Conservation (phyloP, 2,113 vertebrate species). For the Stigmatopora nigra region DNA sequence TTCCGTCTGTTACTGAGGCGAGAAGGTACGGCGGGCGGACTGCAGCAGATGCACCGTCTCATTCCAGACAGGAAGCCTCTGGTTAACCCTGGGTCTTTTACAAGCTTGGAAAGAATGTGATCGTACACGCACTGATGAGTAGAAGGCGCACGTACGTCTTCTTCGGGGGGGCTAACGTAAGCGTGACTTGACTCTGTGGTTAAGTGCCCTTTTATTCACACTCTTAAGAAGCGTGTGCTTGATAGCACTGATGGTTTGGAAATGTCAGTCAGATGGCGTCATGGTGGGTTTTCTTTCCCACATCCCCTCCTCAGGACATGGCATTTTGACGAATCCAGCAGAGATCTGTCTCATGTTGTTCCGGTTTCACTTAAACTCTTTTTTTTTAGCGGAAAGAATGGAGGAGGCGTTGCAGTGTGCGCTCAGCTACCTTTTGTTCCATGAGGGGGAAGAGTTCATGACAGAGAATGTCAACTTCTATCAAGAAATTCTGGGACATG, state of each 20-base stretch:
- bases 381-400: slow-evolving; percentile 68
- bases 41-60: slow-evolving; percentile 25
- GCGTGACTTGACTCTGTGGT: slow-evolving; percentile 13
- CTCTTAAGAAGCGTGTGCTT: slow-evolving; percentile 27
- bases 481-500: slow-evolving; percentile 68
- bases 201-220: slow-evolving; percentile 36
- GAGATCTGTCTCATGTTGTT: background rate
- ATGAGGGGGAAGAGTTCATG: slow-evolving; percentile 80
- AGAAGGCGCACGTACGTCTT: background rate
- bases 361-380: slow-evolving; percentile 10
- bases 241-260: slow-evolving; percentile 34
- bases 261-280: slow-evolving; percentile 29
- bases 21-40: slow-evolving; percentile 28
- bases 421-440: slow-evolving; percentile 84
- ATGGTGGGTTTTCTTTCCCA: slow-evolving; percentile 9
- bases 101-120: slow-evolving; percentile 26
- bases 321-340: background rate
- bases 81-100: slow-evolving; percentile 37
- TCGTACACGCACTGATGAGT: slow-evolving; percentile 1
- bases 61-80: slow-evolving; percentile 40
- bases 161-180: background rate
- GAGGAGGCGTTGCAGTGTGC: slow-evolving; percentile 79
- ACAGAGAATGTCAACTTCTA: slow-evolving; percentile 80
- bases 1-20: slow-evolving; percentile 25
- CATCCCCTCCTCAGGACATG: background rate